Conservation (phyloP, 2,888 invertebrate genomes). For the Chirona hameri region DNA sequence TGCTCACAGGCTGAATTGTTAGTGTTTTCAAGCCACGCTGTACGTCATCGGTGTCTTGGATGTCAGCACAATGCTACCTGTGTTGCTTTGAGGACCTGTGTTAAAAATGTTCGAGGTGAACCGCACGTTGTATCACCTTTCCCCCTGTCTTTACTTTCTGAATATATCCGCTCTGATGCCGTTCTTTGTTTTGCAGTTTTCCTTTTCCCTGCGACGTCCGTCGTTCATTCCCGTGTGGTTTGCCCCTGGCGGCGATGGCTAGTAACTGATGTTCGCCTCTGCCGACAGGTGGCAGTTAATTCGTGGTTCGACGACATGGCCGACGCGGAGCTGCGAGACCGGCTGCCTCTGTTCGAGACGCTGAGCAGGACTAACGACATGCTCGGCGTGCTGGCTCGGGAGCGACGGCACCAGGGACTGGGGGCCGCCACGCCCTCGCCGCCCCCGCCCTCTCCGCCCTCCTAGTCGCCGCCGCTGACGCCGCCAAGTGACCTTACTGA, state of each 20-base stretch:
- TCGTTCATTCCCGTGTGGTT: background rate
- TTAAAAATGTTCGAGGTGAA: no score
- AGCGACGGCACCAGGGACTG: background rate
- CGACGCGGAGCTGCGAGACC: conserved; percentile 92
- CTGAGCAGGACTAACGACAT: conserved; percentile 95
- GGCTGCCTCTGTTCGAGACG: conserved; percentile 97
- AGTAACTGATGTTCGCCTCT: background rate
- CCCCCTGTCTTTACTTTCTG: background rate
- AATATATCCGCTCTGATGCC: background rate
- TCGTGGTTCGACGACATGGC: conserved; percentile 99
- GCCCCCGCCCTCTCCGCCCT: background rate
- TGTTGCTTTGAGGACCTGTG: no score
- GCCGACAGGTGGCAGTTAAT: conserved; percentile 81
- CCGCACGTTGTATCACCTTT: no score
- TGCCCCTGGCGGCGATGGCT: background rate
- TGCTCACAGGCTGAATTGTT: no score
- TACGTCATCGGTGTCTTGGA: no score
- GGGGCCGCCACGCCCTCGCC: background rate
- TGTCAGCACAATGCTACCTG: no score
- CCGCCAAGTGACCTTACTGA: conserved; percentile 13
- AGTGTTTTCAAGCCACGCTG: no score
- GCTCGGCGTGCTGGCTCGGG: conserved; percentile 70
- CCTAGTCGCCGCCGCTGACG: background rate
- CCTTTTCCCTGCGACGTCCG: background rate
- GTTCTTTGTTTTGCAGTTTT: background rate